Conservation (phyloP, 2,888 invertebrate species). For the Ochlodes sylvanus region DNA sequence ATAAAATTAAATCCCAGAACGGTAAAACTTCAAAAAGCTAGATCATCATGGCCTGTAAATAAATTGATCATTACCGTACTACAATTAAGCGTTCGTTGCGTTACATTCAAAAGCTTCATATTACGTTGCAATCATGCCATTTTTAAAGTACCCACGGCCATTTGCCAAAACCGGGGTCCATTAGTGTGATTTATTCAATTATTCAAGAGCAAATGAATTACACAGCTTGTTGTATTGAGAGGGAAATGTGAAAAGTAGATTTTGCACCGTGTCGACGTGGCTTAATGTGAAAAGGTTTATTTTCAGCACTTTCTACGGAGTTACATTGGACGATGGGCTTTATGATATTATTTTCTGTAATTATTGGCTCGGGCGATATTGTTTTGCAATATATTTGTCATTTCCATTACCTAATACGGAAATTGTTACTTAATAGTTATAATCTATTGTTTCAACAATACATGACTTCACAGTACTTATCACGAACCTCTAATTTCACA, state of each 20-base stretch:
- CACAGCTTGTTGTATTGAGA: constrained; percentile 52
- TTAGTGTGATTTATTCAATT: constrained; percentile 79
- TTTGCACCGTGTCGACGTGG: constrained; percentile 17
- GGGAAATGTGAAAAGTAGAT: constrained; percentile 28
- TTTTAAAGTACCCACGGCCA: constrained; percentile 63
- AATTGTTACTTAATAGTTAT: too few species aligned
- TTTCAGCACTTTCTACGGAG: background rate
- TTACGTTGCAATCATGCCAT: constrained; percentile 51
- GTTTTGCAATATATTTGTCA: too few species aligned
- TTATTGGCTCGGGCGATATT: too few species aligned
- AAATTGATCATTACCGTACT: constrained; percentile 10
- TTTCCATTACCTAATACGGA: too few species aligned
- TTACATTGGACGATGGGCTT: background rate
- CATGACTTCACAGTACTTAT: too few species aligned
- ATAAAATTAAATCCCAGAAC: too few species aligned
- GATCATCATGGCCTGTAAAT: too few species aligned
- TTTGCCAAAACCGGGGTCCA: constrained; percentile 71
- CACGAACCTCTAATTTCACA: too few species aligned
- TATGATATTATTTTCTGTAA: too few species aligned
- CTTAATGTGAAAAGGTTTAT: constrained; percentile 11
- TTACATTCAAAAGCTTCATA: constrained; percentile 30
- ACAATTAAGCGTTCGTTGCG: constrained; percentile 12
- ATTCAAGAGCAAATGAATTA: constrained; percentile 75
- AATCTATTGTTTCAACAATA: too few species aligned
- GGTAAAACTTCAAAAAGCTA: too few species aligned